A percentile compares a stretch with the other conserved stretches of the same genome.
Conservation (phyloP, 2,113 vertebrate species). For the Poeciliopsis retropinna region DNA sequence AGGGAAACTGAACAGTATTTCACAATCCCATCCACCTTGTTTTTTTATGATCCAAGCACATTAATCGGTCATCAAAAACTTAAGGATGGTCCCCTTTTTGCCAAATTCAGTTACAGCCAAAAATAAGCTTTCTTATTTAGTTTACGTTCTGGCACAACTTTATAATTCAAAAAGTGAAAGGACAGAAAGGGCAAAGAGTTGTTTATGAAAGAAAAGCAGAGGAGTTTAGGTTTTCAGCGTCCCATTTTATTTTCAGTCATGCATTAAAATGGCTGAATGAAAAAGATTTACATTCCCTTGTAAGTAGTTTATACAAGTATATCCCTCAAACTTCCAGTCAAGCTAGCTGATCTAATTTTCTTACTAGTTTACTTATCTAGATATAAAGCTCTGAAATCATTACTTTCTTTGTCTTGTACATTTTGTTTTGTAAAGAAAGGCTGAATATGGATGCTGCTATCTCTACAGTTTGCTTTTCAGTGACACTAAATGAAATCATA, state of each 20-base stretch:
- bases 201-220: background rate
- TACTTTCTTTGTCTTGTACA: background rate
- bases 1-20: constrained; percentile 16
- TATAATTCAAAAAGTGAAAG: constrained; percentile 6
- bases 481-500: background rate
- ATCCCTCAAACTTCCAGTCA: too few relatives aligned
- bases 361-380: too few relatives aligned
- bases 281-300: background rate
- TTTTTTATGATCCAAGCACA: constrained; percentile 15
- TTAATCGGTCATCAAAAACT: constrained; percentile 13
- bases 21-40: constrained; percentile 19
- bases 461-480: background rate
- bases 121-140: constrained; percentile 1
- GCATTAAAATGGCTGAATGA: background rate
- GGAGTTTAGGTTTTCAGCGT: background rate
- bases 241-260: background rate
- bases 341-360: too few relatives aligned
- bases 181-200: background rate
- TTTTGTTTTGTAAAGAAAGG: background rate
- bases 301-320: too few relatives aligned
- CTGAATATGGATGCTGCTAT: background rate
- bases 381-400: background rate
- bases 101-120: constrained; percentile 35
- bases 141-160: background rate
- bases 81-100: constrained; percentile 9